A percentile compares a stretch with the other conserved stretches of the same genome.
phyloP scores from a whole-genome alignment of 2,797 vertebrate genomes.

The Onychomys torridus region DNA sequence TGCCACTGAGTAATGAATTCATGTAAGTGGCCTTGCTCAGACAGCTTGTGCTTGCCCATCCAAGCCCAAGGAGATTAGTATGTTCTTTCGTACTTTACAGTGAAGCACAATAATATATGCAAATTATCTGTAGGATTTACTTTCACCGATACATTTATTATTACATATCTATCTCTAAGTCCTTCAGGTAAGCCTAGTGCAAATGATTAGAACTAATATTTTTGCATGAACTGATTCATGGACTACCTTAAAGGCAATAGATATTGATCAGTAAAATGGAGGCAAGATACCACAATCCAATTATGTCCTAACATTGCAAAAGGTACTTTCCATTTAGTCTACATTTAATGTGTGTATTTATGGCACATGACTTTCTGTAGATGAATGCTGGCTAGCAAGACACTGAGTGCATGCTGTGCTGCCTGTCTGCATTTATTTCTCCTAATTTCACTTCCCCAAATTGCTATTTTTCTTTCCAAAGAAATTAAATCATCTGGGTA shows the following conservation, averaged over 20 bases:
- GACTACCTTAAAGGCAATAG: not conserved
- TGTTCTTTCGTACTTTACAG: slow-evolving; percentile 45
- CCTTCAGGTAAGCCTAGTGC: not conserved
- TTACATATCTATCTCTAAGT: not conserved
- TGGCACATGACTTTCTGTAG: not conserved
- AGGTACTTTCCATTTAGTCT: not conserved
- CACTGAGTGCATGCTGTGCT: not conserved
- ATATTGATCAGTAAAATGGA: slow-evolving; percentile 11
- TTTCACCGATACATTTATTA: slow-evolving; percentile 20
- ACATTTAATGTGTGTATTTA: not conserved
- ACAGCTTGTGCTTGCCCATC: not conserved
- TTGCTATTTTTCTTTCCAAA: not conserved
- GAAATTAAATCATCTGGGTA: not conserved
- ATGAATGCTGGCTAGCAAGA: not conserved
- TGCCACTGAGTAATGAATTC: not conserved
- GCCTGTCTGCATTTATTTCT: not conserved
- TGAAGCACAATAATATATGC: not conserved
- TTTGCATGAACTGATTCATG: slow-evolving; percentile 6
- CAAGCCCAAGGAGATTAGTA: not conserved
- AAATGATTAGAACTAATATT: slow-evolving; percentile 48
- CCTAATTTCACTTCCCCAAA: not conserved
- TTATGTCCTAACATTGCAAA: not conserved
- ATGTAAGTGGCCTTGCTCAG: not conserved
- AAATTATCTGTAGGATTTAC: slow-evolving; percentile 23
- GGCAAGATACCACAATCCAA: not conserved